Evolutionary conservation across 1,140 invertebrate species (phyloP).

Genomic region (Brachionus plicatilis): DNA sequence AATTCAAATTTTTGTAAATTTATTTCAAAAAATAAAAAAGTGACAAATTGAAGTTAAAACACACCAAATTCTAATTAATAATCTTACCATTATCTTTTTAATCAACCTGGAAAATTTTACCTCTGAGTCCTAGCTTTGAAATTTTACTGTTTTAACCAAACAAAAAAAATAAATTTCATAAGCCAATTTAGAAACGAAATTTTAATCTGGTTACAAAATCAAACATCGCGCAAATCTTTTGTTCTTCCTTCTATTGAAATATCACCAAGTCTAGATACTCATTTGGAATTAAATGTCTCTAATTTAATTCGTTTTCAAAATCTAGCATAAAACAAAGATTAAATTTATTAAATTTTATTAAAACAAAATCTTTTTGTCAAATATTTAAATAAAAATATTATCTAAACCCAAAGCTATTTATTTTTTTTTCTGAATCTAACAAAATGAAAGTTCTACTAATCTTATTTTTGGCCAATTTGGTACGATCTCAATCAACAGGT

Average conservation of each 20-base stretch:
- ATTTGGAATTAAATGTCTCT: not conserved
- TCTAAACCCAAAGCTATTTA: not conserved
- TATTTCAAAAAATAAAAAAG: not conserved
- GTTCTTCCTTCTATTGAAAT: constrained; percentile 10
- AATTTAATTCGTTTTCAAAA: not conserved
- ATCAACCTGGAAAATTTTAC: not conserved
- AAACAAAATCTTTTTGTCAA: not conserved
- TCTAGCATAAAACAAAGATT: not conserved
- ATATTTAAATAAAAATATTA: constrained; percentile 10
- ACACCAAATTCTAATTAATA: not conserved
- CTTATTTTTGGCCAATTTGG: not conserved
- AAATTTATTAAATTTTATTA: constrained; percentile 13
- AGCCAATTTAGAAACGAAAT: not conserved
- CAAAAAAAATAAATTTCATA: not conserved
- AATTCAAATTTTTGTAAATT: not conserved
- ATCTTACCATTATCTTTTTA: not conserved
- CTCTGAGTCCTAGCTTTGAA: not conserved
- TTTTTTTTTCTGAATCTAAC: not conserved
- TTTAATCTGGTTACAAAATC: not conserved
- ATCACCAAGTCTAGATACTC: not conserved
- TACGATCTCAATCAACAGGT: not conserved
- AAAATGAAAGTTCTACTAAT: not conserved
- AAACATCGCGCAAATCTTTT: not conserved
- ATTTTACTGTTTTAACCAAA: not conserved
- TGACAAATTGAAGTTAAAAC: not conserved